phyloP scores from a whole-genome alignment of 2,113 vertebrate species.

The Penelope pileata region DNA sequence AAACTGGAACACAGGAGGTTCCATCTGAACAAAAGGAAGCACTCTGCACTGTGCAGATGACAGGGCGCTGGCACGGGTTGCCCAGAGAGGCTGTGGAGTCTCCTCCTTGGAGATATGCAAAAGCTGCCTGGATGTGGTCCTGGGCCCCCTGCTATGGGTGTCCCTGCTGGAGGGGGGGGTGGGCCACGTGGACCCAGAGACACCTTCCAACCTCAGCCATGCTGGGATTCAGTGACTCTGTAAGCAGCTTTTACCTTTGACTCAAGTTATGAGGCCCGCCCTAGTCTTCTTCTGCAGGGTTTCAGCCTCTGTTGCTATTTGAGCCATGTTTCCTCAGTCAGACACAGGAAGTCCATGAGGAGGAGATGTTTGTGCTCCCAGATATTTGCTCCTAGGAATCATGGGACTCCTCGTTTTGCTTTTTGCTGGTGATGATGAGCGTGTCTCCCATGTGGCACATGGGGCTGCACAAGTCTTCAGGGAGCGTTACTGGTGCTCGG shows the following conservation, averaged over 20 bases:
- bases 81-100: neutral
- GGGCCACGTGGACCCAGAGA: neutral
- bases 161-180: neutral
- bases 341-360: neutral
- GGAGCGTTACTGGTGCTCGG: neutral
- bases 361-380: neutral
- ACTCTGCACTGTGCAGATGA: neutral
- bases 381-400: neutral
- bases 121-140: neutral
- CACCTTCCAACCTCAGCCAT: neutral
- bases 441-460: neutral
- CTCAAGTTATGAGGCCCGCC: neutral
- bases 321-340: neutral
- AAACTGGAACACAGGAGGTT: neutral
- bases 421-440: neutral
- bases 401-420: rapidly evolving
- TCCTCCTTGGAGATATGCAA: neutral
- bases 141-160: too few relatives aligned
- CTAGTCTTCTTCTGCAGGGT: neutral
- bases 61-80: neutral
- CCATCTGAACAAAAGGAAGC: neutral
- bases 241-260: neutral
- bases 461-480: neutral
- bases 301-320: neutral
- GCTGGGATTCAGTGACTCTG: neutral